Conservation (phyloP, 2,888 invertebrate species). For the Cephus spinipes region DNA sequence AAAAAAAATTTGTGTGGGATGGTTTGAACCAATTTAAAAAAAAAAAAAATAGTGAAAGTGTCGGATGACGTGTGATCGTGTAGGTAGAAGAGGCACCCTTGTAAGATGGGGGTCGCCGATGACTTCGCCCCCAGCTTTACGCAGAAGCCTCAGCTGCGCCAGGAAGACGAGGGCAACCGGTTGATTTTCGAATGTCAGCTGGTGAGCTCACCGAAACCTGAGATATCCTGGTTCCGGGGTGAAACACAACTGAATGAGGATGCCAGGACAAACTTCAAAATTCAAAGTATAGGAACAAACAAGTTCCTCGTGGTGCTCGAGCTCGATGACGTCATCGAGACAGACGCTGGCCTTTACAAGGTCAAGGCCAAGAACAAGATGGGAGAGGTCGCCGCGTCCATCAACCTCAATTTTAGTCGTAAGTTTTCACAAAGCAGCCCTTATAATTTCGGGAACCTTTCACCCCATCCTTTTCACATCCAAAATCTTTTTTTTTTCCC, state of each 20-base stretch:
- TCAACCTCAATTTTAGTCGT: constrained; percentile 98
- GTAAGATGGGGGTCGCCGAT: constrained; percentile 86
- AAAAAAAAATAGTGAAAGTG: not conserved
- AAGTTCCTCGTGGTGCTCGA: constrained; percentile 93
- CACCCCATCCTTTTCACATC: constrained; percentile 2
- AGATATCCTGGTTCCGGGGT: constrained; percentile 92
- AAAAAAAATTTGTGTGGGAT: not conserved
- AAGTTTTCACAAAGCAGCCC: constrained; percentile 69
- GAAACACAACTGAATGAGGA: constrained; percentile 88
- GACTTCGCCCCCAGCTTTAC: constrained; percentile 99
- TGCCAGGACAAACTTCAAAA: constrained; percentile 87
- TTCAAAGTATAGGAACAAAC: constrained; percentile 86
- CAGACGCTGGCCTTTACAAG: constrained; percentile 95
- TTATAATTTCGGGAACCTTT: not conserved
- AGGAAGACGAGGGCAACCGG: constrained; percentile 96
- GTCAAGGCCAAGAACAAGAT: constrained; percentile 97
- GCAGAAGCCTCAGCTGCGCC: constrained; percentile 95
- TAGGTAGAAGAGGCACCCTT: constrained; percentile 27
- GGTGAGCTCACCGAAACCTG: constrained; percentile 87
- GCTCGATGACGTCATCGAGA: constrained; percentile 95
- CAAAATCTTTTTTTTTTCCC: not conserved
- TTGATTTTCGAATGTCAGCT: constrained; percentile 95
- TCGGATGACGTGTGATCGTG: constrained; percentile 1
- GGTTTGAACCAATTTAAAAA: constrained; percentile 14
- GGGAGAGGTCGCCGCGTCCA: constrained; percentile 97